These are phyloP conservation scores for Amphimallon solstitiale DNA, from an alignment of 2,888 invertebrate genomes.

Conservation along the genomic window DNA sequence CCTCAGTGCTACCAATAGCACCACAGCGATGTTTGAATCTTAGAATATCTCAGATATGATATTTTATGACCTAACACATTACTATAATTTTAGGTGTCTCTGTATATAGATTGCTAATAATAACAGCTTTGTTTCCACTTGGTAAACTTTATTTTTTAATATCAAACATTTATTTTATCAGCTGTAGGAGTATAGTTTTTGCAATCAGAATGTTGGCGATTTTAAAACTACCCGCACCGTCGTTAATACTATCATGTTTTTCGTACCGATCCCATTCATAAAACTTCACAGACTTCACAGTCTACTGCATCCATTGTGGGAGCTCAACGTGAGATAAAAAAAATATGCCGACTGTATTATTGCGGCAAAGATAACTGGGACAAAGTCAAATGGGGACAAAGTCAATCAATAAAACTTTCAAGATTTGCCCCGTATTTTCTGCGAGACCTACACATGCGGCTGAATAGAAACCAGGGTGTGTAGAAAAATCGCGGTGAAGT, in stretches of 20 bases:
- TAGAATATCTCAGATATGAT: too few relatives aligned
- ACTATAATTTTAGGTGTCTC: too few relatives aligned
- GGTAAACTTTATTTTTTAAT: slow-evolving; percentile 31
- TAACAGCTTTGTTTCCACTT: too few relatives aligned
- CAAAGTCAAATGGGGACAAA: slow-evolving; percentile 20
- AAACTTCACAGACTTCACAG: slow-evolving; percentile 16
- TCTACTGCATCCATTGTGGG: slow-evolving; percentile 24
- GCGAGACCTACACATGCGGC: too few relatives aligned
- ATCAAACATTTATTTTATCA: slow-evolving; percentile 29
- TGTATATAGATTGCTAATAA: too few relatives aligned
- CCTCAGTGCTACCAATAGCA: too few relatives aligned
- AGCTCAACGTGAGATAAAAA: slow-evolving; percentile 6
- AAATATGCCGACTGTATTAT: slow-evolving; percentile 32
- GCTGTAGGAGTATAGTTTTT: not conserved
- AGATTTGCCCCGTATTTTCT: slow-evolving; percentile 13
- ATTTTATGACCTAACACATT: too few relatives aligned
- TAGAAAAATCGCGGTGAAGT: too few relatives aligned
- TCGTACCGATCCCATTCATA: slow-evolving; percentile 23
- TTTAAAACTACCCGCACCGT: not conserved
- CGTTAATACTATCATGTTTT: slow-evolving; percentile 11
- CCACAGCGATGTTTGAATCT: too few relatives aligned
- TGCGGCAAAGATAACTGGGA: slow-evolving; percentile 27
- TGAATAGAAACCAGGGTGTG: too few relatives aligned
- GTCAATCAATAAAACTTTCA: slow-evolving; percentile 30
- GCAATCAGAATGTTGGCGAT: not conserved